These are phyloP conservation scores for Chrysaora quinquecirrha DNA, from an alignment of 30 jellyfish, hydroid and myxozoan species.

Conservation along the genomic window DNA sequence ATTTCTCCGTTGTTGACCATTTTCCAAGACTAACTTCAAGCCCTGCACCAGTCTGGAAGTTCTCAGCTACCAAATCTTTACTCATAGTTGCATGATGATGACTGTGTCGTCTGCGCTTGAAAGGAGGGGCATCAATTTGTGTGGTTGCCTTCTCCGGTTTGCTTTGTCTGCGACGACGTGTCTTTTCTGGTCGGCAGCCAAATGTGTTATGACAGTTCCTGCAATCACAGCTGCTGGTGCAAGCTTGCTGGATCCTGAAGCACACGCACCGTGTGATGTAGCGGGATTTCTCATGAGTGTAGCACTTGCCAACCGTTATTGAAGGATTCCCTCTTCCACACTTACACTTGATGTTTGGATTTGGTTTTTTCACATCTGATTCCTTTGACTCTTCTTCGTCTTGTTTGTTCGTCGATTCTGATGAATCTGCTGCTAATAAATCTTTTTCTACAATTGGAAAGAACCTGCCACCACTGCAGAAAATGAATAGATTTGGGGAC, in stretches of 20 bases:
- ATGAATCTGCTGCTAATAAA: slow-evolving; percentile 5
- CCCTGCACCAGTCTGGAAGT: slow-evolving; percentile 73
- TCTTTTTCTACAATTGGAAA: slow-evolving; percentile 71
- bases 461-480: slow-evolving; percentile 65
- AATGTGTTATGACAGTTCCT: slow-evolving; percentile 79
- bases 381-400: slow-evolving; percentile 12
- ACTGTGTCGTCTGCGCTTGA: slow-evolving; percentile 77
- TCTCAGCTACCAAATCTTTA: slow-evolving; percentile 74
- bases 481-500: slow-evolving; percentile 76
- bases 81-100: slow-evolving; percentile 75
- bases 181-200: slow-evolving; percentile 82
- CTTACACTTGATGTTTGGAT: slow-evolving; percentile 70
- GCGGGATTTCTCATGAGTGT: slow-evolving; percentile 81
- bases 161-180: no score
- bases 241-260: slow-evolving; percentile 81
- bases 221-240: slow-evolving; percentile 86
- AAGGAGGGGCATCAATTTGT: slow-evolving; percentile 14
- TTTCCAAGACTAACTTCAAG: slow-evolving; percentile 78
- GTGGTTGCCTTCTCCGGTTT: slow-evolving; percentile 1
- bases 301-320: slow-evolving; percentile 75
- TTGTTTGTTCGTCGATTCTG: neutral
- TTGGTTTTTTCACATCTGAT: neutral
- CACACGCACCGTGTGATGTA: slow-evolving; percentile 88
- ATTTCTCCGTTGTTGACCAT: slow-evolving; percentile 87
- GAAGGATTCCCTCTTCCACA: slow-evolving; percentile 95